phyloP scores from a whole-genome alignment of 2,113 vertebrate species.

The Macaca mulatta region DNA sequence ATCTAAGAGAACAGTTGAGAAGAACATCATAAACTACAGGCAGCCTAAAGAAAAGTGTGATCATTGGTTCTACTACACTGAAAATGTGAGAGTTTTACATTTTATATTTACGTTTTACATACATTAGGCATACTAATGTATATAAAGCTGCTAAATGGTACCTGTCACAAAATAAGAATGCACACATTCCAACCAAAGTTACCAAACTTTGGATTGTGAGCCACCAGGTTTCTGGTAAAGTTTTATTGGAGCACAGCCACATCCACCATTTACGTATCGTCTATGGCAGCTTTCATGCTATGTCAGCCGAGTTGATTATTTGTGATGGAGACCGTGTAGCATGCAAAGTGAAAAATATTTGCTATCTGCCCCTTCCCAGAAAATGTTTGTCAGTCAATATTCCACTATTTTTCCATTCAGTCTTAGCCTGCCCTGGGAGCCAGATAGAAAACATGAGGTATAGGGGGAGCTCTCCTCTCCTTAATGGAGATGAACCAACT shows the following conservation, averaged over 20 bases:
- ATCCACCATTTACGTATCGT: background rate
- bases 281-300: background rate
- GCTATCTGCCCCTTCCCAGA: background rate
- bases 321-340: background rate
- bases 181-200: background rate
- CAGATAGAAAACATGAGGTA: background rate
- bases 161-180: background rate
- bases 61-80: background rate
- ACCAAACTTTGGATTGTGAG: background rate
- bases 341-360: background rate
- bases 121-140: background rate
- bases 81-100: background rate
- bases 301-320: background rate
- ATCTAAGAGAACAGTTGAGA: background rate
- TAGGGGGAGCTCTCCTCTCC: background rate
- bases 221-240: background rate
- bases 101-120: too few relatives aligned
- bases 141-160: background rate
- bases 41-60: slow-evolving; percentile 16
- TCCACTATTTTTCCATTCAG: background rate
- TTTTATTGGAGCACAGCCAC: background rate
- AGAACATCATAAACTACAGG: background rate
- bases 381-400: background rate
- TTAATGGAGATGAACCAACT: slow-evolving; percentile 53
- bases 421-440: background rate